These are phyloP conservation scores for Siniperca obscura DNA, from an alignment of 2,797 vertebrate species.

Conservation along the genomic window DNA sequence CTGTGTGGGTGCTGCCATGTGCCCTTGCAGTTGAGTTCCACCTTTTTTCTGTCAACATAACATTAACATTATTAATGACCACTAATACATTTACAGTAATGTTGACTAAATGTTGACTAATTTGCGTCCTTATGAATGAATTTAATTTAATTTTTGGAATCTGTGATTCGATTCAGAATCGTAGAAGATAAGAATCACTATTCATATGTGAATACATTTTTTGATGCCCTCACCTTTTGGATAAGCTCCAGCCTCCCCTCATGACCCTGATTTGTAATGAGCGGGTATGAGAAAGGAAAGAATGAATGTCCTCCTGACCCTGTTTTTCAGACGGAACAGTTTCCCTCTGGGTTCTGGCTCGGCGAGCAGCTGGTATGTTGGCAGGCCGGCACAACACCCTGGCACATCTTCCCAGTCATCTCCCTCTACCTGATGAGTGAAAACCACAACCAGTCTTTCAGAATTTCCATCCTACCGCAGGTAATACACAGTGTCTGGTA, in stretches of 20 bases:
- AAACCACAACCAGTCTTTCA: slow-evolving; percentile 96
- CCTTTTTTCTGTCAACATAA: neutral
- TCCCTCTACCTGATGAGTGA: slow-evolving; percentile 98
- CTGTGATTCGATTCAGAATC: too few relatives aligned
- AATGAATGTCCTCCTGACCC: neutral
- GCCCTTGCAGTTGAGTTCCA: neutral
- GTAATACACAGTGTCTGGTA: slow-evolving; percentile 73
- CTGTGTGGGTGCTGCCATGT: neutral
- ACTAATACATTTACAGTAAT: too few relatives aligned
- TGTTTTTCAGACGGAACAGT: slow-evolving; percentile 93
- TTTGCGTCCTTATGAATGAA: too few relatives aligned
- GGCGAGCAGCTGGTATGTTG: slow-evolving; percentile 99
- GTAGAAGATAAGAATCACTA: too few relatives aligned
- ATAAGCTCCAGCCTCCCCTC: neutral
- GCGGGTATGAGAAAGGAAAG: neutral
- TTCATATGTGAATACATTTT: neutral
- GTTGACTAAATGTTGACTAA: too few relatives aligned
- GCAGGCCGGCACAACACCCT: slow-evolving; percentile 96
- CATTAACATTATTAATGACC: too few relatives aligned
- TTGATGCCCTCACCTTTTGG: neutral
- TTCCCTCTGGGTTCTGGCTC: slow-evolving; percentile 96
- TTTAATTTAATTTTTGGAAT: too few relatives aligned
- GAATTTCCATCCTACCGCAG: slow-evolving; percentile 98
- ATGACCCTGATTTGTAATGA: slow-evolving; percentile 3
- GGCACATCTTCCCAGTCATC: slow-evolving; percentile 98